These are phyloP conservation scores for Sebastes fasciatus DNA, from an alignment of 2,113 vertebrate genomes.

Conservation along the genomic window DNA sequence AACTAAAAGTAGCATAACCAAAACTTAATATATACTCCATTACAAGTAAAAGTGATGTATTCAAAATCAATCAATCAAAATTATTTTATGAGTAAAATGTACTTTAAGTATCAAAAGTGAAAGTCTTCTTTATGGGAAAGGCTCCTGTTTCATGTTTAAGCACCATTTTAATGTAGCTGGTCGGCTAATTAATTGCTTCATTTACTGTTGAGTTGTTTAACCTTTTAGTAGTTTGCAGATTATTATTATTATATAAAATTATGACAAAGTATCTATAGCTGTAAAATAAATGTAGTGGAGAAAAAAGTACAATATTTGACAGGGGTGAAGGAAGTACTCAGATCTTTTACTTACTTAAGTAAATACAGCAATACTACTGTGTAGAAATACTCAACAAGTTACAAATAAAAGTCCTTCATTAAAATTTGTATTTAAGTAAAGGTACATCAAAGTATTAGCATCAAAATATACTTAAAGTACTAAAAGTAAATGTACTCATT, in stretches of 20 bases:
- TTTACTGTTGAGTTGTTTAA: background rate
- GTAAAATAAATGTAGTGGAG: background rate
- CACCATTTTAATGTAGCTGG: background rate
- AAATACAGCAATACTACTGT: too few relatives aligned
- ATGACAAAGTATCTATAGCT: background rate
- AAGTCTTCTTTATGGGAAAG: background rate
- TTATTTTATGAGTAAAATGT: too few relatives aligned
- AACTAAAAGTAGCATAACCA: background rate
- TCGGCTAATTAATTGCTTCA: background rate
- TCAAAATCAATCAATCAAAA: background rate
- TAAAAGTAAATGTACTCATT: background rate
- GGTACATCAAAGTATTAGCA: background rate
- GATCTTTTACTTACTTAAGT: too few relatives aligned
- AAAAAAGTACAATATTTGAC: background rate
- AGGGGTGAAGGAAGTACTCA: too few relatives aligned
- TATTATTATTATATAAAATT: too few relatives aligned
- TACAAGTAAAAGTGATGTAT: background rate
- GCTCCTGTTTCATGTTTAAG: background rate
- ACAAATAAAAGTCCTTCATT: background rate
- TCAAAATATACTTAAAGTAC: background rate
- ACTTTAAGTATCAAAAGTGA: too few relatives aligned
- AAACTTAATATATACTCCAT: background rate
- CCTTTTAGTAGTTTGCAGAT: background rate
- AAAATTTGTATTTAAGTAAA: background rate
- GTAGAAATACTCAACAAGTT: too few relatives aligned